A percentile compares a stretch with the other conserved stretches of the same genome.
Conservation (phyloP, 2,888 invertebrate genomes). For the Dasypogon diadema region DNA sequence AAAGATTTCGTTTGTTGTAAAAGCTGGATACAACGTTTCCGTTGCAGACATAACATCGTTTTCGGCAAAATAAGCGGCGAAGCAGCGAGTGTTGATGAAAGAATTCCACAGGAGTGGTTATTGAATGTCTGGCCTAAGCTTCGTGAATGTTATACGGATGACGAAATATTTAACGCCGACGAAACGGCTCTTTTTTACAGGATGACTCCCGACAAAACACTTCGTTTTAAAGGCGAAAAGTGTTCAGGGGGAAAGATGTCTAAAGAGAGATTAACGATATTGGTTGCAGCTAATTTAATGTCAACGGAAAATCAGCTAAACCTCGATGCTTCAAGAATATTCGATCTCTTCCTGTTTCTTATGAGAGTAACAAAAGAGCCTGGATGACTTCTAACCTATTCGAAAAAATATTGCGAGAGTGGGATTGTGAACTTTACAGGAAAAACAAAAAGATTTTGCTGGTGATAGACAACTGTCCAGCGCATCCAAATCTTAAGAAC, state of each 20-base stretch:
- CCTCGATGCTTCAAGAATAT: slow-evolving; percentile 59
- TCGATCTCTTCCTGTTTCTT: background rate
- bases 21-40: slow-evolving; percentile 60
- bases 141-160: background rate
- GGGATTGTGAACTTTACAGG: slow-evolving; percentile 56
- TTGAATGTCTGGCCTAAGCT: slow-evolving; percentile 55
- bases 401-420: slow-evolving; percentile 47
- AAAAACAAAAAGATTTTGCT: slow-evolving; percentile 57
- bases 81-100: slow-evolving; percentile 58
- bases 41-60: slow-evolving; percentile 59
- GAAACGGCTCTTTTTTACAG: slow-evolving; percentile 43
- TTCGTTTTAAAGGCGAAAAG: slow-evolving; percentile 60
- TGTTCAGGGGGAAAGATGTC: slow-evolving; percentile 63
- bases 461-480: slow-evolving; percentile 59
- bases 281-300: slow-evolving; percentile 61
- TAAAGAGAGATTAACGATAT: slow-evolving; percentile 61
- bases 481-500: slow-evolving; percentile 56
- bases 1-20: slow-evolving; percentile 57
- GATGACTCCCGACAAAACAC: slow-evolving; percentile 58
- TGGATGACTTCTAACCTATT: slow-evolving; percentile 53
- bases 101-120: slow-evolving; percentile 58
- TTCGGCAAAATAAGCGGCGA: slow-evolving; percentile 60
- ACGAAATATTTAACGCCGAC: slow-evolving; percentile 36
- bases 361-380: slow-evolving; percentile 9
- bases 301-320: slow-evolving; percentile 62